Conservation (phyloP, 2,113 vertebrate species). For the Dromaius novaehollandiae region DNA sequence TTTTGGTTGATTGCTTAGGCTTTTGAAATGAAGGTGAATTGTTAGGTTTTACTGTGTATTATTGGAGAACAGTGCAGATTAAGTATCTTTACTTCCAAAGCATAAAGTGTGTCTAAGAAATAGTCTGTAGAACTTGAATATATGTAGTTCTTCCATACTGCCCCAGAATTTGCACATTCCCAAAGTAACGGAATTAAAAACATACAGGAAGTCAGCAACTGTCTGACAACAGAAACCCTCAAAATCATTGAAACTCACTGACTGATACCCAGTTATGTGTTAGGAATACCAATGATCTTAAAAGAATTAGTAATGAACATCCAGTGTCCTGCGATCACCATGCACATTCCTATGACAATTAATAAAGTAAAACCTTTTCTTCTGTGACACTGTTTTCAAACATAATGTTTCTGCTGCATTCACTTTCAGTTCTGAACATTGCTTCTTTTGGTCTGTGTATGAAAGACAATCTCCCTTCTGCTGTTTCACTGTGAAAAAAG, state of each 20-base stretch:
- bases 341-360: neutral
- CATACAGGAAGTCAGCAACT: neutral
- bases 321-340: neutral
- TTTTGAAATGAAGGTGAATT: neutral
- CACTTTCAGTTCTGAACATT: neutral
- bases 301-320: neutral
- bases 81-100: neutral
- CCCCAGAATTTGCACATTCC: neutral
- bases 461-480: neutral
- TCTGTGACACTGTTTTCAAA: neutral
- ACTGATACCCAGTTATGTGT: neutral
- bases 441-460: neutral
- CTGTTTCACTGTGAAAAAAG: neutral
- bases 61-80: neutral
- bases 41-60: neutral
- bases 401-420: neutral
- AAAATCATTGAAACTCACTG: neutral
- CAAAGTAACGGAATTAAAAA: neutral
- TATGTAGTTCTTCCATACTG: neutral
- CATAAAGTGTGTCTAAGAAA: neutral
- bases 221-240: neutral
- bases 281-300: neutral
- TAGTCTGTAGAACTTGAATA: neutral
- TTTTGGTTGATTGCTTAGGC: neutral
- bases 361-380: neutral